A percentile compares a stretch with the other conserved stretches of the same genome.
Evolutionary conservation across 2,888 invertebrate species (phyloP).

Genomic region (Schizotus pectinicornis): DNA sequence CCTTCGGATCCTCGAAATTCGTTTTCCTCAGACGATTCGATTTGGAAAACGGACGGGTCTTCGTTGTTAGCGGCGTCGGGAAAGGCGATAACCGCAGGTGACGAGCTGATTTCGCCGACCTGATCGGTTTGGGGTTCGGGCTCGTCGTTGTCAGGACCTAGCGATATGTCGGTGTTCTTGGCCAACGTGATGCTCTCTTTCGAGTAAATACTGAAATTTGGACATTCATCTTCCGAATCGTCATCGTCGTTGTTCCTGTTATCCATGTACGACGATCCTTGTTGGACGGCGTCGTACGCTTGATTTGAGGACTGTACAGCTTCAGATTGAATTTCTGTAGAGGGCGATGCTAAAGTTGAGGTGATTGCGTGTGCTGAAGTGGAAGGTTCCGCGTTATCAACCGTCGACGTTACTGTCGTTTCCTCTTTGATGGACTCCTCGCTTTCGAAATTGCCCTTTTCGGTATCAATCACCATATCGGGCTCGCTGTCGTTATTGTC

Average conservation of each 20-base stretch:
- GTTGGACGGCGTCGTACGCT: slow-evolving; percentile 16
- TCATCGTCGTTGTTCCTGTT: slow-evolving; percentile 61
- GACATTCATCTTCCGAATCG: slow-evolving; percentile 73
- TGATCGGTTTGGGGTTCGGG: slow-evolving; percentile 22
- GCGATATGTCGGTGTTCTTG: slow-evolving; percentile 58
- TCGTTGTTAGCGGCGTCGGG: background rate
- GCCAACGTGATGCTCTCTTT: slow-evolving; percentile 79
- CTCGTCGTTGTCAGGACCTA: slow-evolving; percentile 24
- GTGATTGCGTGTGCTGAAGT: slow-evolving; percentile 5
- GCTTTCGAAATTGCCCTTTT: slow-evolving; percentile 44
- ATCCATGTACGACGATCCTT: slow-evolving; percentile 26
- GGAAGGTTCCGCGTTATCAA: slow-evolving; percentile 21
- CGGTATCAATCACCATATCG: slow-evolving; percentile 64
- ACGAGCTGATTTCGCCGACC: slow-evolving; percentile 37
- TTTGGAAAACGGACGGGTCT: background rate
- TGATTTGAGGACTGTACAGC: slow-evolving; percentile 46
- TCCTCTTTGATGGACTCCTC: slow-evolving; percentile 44
- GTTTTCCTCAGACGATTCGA: background rate
- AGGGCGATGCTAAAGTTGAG: slow-evolving; percentile 11
- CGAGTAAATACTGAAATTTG: slow-evolving; percentile 86
- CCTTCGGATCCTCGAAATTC: too few species aligned
- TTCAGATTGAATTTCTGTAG: slow-evolving; percentile 46
- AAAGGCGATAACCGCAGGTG: slow-evolving; percentile 21
- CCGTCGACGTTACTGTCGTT: slow-evolving; percentile 43
- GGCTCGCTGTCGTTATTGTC: slow-evolving; percentile 60